A percentile compares a stretch with the other conserved stretches of the same genome.
Evolutionary conservation across 2,797 vertebrate genomes (phyloP).

Genomic region (Phaenicophaeus curvirostris): DNA sequence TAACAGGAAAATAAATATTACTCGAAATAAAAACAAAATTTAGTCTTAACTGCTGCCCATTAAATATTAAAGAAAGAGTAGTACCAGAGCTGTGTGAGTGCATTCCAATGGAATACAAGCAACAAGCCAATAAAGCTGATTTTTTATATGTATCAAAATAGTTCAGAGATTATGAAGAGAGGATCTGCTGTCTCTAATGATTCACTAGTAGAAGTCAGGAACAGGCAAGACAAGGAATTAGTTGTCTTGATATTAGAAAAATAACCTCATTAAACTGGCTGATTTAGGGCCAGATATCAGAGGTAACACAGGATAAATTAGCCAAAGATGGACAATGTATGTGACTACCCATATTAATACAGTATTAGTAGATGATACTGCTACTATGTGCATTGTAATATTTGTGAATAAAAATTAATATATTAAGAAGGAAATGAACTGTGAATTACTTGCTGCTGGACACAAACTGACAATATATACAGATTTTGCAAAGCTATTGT

Average conservation of each 20-base stretch:
- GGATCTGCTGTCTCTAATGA: not conserved
- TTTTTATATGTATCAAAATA: not conserved
- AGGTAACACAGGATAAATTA: not conserved
- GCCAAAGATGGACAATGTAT: not conserved
- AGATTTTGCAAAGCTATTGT: not conserved
- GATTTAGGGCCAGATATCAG: not conserved
- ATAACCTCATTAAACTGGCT: not conserved
- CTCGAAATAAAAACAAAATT: not conserved
- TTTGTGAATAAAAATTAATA: not conserved
- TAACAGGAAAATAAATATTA: not conserved
- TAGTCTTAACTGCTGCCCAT: not conserved
- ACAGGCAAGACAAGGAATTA: not conserved
- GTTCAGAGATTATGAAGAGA: not conserved
- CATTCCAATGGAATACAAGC: not conserved
- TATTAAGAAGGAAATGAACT: not conserved
- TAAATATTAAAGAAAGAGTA: not conserved
- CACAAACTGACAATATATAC: not conserved
- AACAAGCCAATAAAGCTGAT: not conserved
- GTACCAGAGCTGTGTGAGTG: not conserved
- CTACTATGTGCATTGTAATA: not conserved
- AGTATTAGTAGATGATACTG: not conserved
- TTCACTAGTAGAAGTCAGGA: not conserved
- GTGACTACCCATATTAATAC: not conserved
- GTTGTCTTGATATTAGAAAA: not conserved
- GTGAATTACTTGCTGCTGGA: not conserved